Evolutionary conservation across 1,140 invertebrate species (phyloP), one percentile per base, ranked within the genome.

Genomic region (Tetranychus cinnabarinus): DNA sequence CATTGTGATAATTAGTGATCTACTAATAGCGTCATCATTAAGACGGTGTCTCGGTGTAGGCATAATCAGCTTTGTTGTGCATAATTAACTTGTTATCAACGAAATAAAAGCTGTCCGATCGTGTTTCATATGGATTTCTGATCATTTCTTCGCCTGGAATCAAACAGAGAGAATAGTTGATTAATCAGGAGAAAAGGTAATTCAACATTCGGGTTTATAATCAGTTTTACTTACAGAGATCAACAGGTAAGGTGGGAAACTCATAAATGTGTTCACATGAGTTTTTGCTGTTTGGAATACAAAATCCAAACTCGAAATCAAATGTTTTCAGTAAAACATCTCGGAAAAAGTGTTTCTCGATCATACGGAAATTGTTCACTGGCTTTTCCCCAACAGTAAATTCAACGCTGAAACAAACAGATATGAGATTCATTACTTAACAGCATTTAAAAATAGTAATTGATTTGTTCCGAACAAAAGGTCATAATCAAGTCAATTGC

Each of bases 201-300:
- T 54, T 2, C 31, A 60, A 52, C 46, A 12, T 48, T 46, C n/a
- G 34, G 46, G 23, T 15, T 12, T 15, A 47, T 47, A 47, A 2
- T 15, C 23, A 36, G n/a, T 52, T 35, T 35, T 61, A 70, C 78
- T 80, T 79, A 97, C 91, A 83, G 69, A 92, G 75, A 70, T 90
- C 83, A 55, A 81, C 75, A 66, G 83, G 80, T 64, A 98, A 75
- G 57, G 82, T 79, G 47, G 93, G 93, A 78, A 98, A 97, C 74
- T 97, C 89, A 74, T 98, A 98, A 74, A 98, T 97, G 73, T 97
- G 93, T 77, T 98, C 93, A 72, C 91, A 95, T 5, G 91, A 93
- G 71, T 97, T 98, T 68, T 84, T 83, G 64, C 89, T 96, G 71
- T 91, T 88, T 37, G 93, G 93, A 75, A 98, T 97, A 70, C 92